Evolutionary conservation across 2,888 invertebrate genomes (phyloP).

Genomic region (Trichopria drosophilae): DNA sequence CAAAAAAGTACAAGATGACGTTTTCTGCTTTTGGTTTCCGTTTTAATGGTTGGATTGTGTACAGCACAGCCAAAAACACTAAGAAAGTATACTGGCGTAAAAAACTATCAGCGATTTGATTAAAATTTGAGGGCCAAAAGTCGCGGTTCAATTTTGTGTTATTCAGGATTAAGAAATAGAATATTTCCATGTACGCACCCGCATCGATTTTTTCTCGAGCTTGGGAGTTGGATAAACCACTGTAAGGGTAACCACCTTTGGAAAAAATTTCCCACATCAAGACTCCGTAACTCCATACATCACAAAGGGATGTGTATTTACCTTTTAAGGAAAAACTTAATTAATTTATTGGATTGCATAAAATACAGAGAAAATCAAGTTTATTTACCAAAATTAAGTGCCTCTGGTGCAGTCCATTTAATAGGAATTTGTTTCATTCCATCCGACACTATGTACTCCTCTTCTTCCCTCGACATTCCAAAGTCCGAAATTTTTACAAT

Average conservation of each 20-base stretch:
- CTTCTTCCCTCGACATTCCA: slow-evolving; percentile 96
- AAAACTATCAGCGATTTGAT: no score
- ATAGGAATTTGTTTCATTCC: slow-evolving; percentile 99
- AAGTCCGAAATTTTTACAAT: slow-evolving; percentile 96
- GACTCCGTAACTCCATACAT: slow-evolving; percentile 97
- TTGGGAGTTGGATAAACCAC: slow-evolving; percentile 90
- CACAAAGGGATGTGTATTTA: slow-evolving; percentile 92
- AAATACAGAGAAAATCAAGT: not conserved
- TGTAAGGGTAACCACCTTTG: slow-evolving; percentile 89
- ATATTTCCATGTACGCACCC: slow-evolving; percentile 63
- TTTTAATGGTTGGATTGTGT: no score
- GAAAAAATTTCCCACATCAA: slow-evolving; percentile 97
- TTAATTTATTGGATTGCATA: not conserved
- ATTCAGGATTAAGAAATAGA: slow-evolving; percentile 8
- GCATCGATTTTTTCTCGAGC: slow-evolving; percentile 92
- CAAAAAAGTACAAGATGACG: no score
- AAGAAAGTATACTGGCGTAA: no score
- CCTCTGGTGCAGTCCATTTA: slow-evolving; percentile 98
- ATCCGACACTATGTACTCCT: slow-evolving; percentile 94
- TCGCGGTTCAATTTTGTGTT: not conserved
- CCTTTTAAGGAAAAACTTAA: slow-evolving; percentile 61
- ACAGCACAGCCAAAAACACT: no score
- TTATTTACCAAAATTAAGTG: slow-evolving; percentile 82
- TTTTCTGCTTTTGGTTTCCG: no score
- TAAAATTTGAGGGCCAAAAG: no score